These are phyloP conservation scores for Brachyptera risi DNA, from an alignment of 2,888 invertebrate genomes.

Conservation along the genomic window DNA sequence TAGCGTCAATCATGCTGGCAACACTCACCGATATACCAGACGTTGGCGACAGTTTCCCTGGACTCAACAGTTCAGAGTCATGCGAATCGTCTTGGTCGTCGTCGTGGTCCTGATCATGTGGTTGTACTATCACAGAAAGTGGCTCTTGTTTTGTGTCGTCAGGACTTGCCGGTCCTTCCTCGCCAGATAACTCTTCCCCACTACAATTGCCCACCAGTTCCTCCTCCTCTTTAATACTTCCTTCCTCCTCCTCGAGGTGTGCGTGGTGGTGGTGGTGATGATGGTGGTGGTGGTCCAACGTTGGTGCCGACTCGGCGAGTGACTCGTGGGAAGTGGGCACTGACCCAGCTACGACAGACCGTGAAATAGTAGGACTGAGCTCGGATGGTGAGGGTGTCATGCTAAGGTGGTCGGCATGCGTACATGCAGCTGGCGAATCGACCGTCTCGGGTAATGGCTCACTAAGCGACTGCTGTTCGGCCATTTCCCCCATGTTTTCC, in stretches of 20 bases:
- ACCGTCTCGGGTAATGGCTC: constrained; percentile 47
- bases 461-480: constrained; percentile 53
- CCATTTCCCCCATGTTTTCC: constrained; percentile 58
- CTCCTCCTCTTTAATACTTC: constrained; percentile 46
- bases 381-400: constrained; percentile 33
- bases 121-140: constrained; percentile 55
- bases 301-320: constrained; percentile 46
- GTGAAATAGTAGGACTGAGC: constrained; percentile 36
- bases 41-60: constrained; percentile 58
- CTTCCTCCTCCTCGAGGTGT: constrained; percentile 43
- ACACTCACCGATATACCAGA: constrained; percentile 64
- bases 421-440: constrained; percentile 47
- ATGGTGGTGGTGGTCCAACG: constrained; percentile 12
- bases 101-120: constrained; percentile 35
- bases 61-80: constrained; percentile 61
- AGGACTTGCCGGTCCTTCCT: constrained; percentile 32
- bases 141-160: constrained; percentile 44
- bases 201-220: constrained; percentile 41
- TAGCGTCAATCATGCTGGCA: constrained; percentile 68
- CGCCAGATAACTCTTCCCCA: constrained; percentile 33
- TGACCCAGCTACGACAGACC: constrained; percentile 34
- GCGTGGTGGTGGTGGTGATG: constrained; percentile 41
- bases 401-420: constrained; percentile 43
- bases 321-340: constrained; percentile 39
- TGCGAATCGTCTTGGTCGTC: constrained; percentile 51